Conservation (phyloP, 2,888 invertebrate species). For the Sylvicola fuscatus region DNA sequence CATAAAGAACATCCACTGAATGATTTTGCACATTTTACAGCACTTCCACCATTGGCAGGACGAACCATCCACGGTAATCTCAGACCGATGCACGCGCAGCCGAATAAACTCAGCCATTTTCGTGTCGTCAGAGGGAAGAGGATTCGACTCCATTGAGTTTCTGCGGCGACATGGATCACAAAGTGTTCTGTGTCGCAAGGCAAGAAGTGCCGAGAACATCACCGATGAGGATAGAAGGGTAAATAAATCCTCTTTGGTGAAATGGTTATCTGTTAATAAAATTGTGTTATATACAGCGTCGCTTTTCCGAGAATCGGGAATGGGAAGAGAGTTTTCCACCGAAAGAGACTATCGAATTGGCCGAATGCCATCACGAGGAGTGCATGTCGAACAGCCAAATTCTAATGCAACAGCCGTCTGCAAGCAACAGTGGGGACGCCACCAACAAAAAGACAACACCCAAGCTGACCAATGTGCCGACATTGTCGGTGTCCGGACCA, state of each 20-base stretch:
- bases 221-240: slow-evolving; percentile 27
- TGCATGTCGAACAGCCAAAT: slow-evolving; percentile 7
- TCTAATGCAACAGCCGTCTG: slow-evolving; percentile 9
- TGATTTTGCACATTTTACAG: slow-evolving; percentile 25
- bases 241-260: slow-evolving; percentile 7
- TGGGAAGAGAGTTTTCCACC: slow-evolving; percentile 16
- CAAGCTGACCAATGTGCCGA: slow-evolving; percentile 36
- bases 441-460: slow-evolving; percentile 11
- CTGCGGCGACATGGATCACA: slow-evolving; percentile 59
- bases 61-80: slow-evolving; percentile 40
- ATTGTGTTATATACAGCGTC: slow-evolving; percentile 13
- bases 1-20: too few species aligned
- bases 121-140: slow-evolving; percentile 51
- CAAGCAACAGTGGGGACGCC: slow-evolving; percentile 6
- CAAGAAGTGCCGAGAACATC: slow-evolving; percentile 51
- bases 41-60: slow-evolving; percentile 52
- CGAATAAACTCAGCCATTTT: slow-evolving; percentile 74
- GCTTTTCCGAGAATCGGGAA: slow-evolving; percentile 18
- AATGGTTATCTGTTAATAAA: slow-evolving; percentile 4
- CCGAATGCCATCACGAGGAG: slow-evolving; percentile 9
- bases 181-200: slow-evolving; percentile 58
- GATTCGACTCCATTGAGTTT: slow-evolving; percentile 63
- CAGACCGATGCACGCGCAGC: slow-evolving; percentile 40
- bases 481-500: slow-evolving; percentile 42
- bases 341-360: slow-evolving; percentile 11